These are phyloP conservation scores for Ceramica pisi DNA, from an alignment of 2,888 invertebrate species.

Conservation along the genomic window DNA sequence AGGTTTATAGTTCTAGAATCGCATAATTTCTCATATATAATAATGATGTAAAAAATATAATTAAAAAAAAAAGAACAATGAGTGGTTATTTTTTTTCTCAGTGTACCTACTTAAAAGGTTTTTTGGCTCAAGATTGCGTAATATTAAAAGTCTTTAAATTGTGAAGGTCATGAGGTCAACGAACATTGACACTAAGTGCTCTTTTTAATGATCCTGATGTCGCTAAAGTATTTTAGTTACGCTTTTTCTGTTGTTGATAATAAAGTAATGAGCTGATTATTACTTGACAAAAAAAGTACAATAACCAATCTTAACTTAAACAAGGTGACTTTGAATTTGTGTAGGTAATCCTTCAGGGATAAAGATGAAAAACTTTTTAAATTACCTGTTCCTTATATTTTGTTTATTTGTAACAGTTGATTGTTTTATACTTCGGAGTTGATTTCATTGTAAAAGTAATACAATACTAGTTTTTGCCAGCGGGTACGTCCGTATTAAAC, in stretches of 20 bases:
- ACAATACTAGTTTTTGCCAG: too few species aligned
- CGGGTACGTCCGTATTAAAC: too few species aligned
- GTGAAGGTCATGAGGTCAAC: slow-evolving; percentile 18
- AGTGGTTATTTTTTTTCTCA: slow-evolving; percentile 16
- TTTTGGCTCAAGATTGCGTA: not conserved
- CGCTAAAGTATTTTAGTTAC: not conserved
- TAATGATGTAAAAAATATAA: not conserved
- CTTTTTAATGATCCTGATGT: not conserved
- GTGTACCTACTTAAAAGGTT: too few species aligned
- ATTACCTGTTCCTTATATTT: not conserved
- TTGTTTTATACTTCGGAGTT: not conserved
- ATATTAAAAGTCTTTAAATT: not conserved
- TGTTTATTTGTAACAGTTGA: not conserved
- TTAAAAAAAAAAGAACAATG: not conserved
- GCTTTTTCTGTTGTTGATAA: not conserved
- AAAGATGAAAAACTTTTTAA: not conserved
- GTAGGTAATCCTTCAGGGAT: not conserved
- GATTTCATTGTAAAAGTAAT: too few species aligned
- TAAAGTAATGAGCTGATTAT: not conserved
- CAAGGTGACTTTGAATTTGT: not conserved
- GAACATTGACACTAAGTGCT: not conserved
- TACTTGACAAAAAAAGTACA: not conserved
- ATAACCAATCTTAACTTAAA: not conserved
- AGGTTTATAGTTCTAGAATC: not conserved
- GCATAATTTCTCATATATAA: not conserved